phyloP scores from a whole-genome alignment of 1,140 invertebrate genomes.

The Trinorchestia longiramus region DNA sequence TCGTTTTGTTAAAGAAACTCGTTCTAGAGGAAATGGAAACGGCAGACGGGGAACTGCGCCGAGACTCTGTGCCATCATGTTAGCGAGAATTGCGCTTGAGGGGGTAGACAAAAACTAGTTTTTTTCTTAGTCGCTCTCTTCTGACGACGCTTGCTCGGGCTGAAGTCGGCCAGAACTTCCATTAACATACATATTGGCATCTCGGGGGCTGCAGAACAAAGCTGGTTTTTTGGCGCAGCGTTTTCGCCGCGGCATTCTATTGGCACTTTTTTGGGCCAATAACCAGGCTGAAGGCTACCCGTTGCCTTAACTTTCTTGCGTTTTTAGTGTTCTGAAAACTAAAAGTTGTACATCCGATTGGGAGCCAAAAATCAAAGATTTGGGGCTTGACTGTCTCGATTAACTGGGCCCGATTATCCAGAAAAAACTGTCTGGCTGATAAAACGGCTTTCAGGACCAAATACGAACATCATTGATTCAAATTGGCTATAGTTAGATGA shows the following conservation, averaged over 20 bases:
- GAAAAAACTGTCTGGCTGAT: neutral
- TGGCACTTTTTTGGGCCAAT: neutral
- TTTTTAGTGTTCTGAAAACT: neutral
- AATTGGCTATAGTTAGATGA: neutral
- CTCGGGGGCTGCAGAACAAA: constrained; percentile 4
- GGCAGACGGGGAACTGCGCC: neutral
- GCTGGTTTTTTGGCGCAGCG: neutral
- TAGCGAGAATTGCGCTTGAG: neutral
- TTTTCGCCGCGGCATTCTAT: constrained; percentile 3
- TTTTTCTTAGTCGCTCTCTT: neutral
- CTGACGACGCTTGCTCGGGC: constrained; percentile 5
- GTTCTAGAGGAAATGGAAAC: neutral
- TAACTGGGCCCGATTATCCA: neutral
- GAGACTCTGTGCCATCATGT: neutral
- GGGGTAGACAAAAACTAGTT: neutral
- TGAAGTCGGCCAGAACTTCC: constrained; percentile 6
- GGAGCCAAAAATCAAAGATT: neutral
- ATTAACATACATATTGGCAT: constrained; percentile 47
- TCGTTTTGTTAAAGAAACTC: constrained; percentile 2
- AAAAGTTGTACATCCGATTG: neutral
- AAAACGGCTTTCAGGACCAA: neutral
- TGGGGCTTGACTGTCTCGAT: neutral
- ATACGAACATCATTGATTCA: neutral
- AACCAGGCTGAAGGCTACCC: neutral
- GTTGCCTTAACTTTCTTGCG: neutral